Percentiles rank a stretch among this genome's conserved stretches.
Evolutionary conservation across 2,113 vertebrate species (phyloP).

Genomic region (Pan paniscus): DNA sequence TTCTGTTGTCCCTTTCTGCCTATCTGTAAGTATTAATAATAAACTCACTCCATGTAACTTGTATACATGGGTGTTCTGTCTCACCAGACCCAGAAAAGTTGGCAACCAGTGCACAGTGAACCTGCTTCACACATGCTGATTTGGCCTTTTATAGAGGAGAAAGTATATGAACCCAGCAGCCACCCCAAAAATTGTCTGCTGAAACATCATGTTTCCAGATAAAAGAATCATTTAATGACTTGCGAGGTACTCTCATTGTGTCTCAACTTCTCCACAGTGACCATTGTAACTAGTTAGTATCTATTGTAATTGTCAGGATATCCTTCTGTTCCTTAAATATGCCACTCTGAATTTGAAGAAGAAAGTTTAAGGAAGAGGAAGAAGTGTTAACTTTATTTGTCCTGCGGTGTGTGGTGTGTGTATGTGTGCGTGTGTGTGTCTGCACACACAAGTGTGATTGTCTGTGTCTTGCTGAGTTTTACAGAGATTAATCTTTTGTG

Average conservation of each 20-base stretch:
- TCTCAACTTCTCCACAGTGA: neutral
- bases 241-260: neutral
- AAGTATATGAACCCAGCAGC: neutral
- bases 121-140: neutral
- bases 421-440: neutral
- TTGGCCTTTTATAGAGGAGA: neutral
- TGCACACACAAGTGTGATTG: neutral
- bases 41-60: neutral
- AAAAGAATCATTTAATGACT: neutral
- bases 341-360: neutral
- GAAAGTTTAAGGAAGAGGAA: neutral
- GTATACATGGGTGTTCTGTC: accelerated
- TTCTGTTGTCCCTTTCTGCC: neutral
- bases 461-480: neutral
- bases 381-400: neutral
- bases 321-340: neutral
- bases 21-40: neutral
- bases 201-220: neutral
- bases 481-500: neutral
- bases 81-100: neutral
- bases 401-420: neutral
- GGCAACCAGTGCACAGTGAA: neutral
- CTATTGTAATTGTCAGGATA: neutral
- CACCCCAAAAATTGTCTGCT: neutral
- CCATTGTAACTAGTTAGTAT: neutral